Percentiles rank a stretch among this genome's conserved stretches.
Evolutionary conservation across 1,140 invertebrate species (phyloP).

Genomic region (Heliconius melpomene): DNA sequence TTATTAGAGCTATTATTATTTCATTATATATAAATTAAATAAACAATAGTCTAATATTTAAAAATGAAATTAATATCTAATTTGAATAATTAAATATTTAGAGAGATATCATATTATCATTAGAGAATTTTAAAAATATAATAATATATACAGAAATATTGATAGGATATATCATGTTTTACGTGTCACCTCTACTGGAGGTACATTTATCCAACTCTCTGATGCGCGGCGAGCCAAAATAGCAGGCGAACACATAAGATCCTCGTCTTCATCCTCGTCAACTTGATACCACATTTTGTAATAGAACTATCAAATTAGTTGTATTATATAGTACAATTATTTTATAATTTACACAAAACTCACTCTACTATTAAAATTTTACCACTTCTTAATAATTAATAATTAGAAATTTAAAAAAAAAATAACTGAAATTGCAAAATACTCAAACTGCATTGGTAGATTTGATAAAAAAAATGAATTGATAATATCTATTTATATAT

Average conservation of each 20-base stretch:
- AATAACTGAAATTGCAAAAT: not conserved
- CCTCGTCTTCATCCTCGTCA: conserved; percentile 88
- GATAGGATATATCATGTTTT: not conserved
- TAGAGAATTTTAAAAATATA: not conserved
- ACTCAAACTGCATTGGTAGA: not conserved
- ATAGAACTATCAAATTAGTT: conserved; percentile 14
- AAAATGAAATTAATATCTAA: too few species aligned
- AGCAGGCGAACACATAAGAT: conserved; percentile 91
- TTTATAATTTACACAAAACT: conserved; percentile 4
- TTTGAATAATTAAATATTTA: too few species aligned
- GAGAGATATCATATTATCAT: not conserved
- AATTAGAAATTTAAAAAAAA: not conserved
- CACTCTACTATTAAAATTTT: not conserved
- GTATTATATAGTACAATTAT: not conserved
- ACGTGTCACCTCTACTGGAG: conserved; percentile 88
- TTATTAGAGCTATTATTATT: too few species aligned
- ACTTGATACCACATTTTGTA: conserved; percentile 85
- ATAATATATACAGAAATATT: not conserved
- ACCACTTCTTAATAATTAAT: not conserved
- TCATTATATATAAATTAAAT: too few species aligned
- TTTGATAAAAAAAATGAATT: conserved; percentile 28
- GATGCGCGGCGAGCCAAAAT: conserved; percentile 90
- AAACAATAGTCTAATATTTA: too few species aligned
- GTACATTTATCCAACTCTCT: conserved; percentile 92
- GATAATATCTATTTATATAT: conserved; percentile 61